Evolutionary conservation across 37 sponge, comb jelly and placozoan species (phyloP).

Genomic region (Halichondria panicea): DNA sequence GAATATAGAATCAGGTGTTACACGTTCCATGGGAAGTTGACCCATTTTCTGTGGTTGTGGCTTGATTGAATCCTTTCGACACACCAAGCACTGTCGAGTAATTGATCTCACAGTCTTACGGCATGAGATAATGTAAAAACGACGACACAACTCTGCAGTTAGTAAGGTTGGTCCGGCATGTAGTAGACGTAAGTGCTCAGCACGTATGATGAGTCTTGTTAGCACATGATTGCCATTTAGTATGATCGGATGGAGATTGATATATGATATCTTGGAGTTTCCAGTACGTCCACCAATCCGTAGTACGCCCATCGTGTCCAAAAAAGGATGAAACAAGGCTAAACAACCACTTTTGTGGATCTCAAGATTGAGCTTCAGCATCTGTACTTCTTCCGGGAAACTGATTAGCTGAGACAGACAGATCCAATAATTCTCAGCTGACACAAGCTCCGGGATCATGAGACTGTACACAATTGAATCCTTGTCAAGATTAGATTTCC

Average conservation of each 20-base stretch:
- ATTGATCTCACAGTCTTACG: neutral
- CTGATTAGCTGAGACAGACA: neutral
- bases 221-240: neutral
- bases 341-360: neutral
- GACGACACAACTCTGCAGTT: neutral
- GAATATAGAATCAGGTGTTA: no score
- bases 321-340: neutral
- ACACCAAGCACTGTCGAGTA: neutral
- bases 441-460: neutral
- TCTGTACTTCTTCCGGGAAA: conserved; percentile 2
- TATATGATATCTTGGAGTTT: no score
- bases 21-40: no score
- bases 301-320: neutral
- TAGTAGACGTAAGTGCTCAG: neutral
- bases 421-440: conserved; percentile 18
- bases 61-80: neutral
- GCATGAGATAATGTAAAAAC: neutral
- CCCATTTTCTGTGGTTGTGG: no score
- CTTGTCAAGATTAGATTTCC: neutral
- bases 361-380: neutral
- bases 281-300: neutral
- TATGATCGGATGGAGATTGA: neutral
- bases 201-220: neutral
- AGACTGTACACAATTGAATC: neutral
- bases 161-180: neutral